A percentile compares a stretch with the other conserved stretches of the same genome.
phyloP scores from a whole-genome alignment of 2,797 vertebrate genomes.

The Parauchenoglanis ngamensis region DNA sequence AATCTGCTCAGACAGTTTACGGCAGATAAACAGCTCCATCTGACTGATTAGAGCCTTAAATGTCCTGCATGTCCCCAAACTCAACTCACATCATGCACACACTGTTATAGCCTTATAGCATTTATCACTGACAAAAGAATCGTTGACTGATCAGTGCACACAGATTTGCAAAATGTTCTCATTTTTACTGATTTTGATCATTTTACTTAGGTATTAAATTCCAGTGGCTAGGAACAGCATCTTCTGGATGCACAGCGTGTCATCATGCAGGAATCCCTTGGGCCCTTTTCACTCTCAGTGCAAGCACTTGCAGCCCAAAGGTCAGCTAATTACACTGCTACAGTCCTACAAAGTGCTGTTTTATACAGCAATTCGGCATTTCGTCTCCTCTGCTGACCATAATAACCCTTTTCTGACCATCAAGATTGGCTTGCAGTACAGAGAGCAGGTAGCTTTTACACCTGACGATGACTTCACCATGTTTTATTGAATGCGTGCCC shows the following conservation, averaged over 20 bases:
- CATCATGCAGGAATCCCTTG: neutral
- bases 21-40: constrained; percentile 6
- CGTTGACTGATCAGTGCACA: neutral
- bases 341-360: neutral
- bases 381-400: neutral
- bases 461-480: neutral
- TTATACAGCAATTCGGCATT: neutral
- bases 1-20: neutral
- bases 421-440: too few relatives aligned
- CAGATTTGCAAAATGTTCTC: neutral
- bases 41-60: neutral
- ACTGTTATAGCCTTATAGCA: neutral
- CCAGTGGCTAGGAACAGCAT: neutral
- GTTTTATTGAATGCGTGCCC: neutral
- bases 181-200: neutral
- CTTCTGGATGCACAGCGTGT: neutral
- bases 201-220: neutral
- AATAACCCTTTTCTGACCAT: neutral
- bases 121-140: neutral
- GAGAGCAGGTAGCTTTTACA: neutral
- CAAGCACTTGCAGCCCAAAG: neutral
- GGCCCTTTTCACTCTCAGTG: neutral
- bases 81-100: neutral
- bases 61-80: neutral
- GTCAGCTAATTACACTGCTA: neutral